Conservation (phyloP, 2,888 invertebrate species). For the Phaedon cochleariae region DNA sequence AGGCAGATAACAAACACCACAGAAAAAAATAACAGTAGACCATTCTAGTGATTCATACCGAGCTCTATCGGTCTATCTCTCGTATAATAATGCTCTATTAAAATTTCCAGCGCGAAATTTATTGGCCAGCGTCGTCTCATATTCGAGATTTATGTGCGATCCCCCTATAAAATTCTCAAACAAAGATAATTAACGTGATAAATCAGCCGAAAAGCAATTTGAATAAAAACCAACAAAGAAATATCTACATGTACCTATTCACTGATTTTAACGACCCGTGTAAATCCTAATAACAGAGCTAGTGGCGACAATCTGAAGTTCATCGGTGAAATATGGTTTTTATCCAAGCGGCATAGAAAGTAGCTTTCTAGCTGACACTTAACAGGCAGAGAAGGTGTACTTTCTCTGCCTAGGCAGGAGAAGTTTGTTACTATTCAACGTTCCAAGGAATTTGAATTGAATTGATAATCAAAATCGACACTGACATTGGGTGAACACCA, state of each 20-base stretch:
- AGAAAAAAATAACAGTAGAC: too few species aligned
- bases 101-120: conserved; percentile 14
- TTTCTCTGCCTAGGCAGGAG: too few species aligned
- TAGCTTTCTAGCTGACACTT: too few species aligned
- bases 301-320: conserved; percentile 41
- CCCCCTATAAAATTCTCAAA: conserved; percentile 16
- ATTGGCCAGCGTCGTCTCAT: conserved; percentile 14
- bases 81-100: conserved; percentile 13
- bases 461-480: too few species aligned
- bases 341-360: too few species aligned
- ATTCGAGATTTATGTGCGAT: conserved; percentile 15
- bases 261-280: conserved; percentile 41
- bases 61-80: neutral
- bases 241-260: conserved; percentile 36
- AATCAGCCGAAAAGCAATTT: conserved; percentile 25
- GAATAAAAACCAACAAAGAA: conserved; percentile 33
- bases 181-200: conserved; percentile 26
- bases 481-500: too few species aligned
- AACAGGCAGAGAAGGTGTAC: too few species aligned
- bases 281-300: conserved; percentile 43
- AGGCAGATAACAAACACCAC: too few species aligned
- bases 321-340: conserved; percentile 51
- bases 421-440: too few species aligned
- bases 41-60: neutral
- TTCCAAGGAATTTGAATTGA: too few species aligned